Conservation (phyloP, 2,888 invertebrate species). For the Conops quadrifasciatus region DNA sequence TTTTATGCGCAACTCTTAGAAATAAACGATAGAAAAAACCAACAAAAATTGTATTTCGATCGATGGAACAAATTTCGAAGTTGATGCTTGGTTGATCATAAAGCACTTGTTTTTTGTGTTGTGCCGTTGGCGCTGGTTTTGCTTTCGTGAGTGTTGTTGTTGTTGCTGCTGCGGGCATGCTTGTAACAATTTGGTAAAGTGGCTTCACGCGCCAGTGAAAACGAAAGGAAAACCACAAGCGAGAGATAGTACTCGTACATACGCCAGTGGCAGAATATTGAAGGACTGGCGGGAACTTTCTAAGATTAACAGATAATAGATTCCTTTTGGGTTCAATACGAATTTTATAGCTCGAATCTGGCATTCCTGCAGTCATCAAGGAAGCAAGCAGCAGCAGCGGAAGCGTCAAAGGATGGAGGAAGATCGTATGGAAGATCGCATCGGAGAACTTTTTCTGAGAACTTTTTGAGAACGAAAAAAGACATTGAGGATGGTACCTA, state of each 20-base stretch:
- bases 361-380: too few species aligned
- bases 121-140: not conserved
- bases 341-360: too few species aligned
- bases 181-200: conserved; percentile 10
- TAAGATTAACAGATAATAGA: not conserved
- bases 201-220: conserved; percentile 41
- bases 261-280: not conserved
- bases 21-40: too few species aligned
- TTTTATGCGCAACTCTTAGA: too few species aligned
- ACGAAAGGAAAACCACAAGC: conserved; percentile 37
- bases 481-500: too few species aligned
- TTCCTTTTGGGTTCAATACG: too few species aligned
- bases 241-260: too few species aligned
- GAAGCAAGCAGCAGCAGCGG: too few species aligned
- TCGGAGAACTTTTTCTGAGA: too few species aligned
- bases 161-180: not conserved
- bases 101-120: not conserved
- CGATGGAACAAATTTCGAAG: conserved; percentile 37
- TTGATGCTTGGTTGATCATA: conserved; percentile 40
- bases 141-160: not conserved
- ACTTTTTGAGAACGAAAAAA: too few species aligned
- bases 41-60: conserved; percentile 14
- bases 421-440: too few species aligned
- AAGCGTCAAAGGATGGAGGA: too few species aligned
- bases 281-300: not conserved